These are phyloP conservation scores for Serrognathus titanus DNA, from an alignment of 2,888 invertebrate genomes.

Conservation along the genomic window DNA sequence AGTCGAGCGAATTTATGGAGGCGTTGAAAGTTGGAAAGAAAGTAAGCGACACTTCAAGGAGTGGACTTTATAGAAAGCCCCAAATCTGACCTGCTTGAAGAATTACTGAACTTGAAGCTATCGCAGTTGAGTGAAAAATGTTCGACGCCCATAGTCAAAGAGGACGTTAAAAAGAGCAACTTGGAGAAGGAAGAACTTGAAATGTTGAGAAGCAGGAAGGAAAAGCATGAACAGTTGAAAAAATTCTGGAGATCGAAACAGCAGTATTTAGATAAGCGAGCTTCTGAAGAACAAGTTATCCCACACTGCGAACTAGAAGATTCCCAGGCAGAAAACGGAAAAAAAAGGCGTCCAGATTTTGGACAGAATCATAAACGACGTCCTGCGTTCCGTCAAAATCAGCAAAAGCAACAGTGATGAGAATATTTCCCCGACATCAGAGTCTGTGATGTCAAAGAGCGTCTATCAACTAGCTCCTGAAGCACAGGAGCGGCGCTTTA, in stretches of 20 bases:
- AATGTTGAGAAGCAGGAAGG: constrained; percentile 22
- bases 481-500: neutral
- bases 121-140: constrained; percentile 15
- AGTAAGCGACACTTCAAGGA: constrained; percentile 15
- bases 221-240: constrained; percentile 26
- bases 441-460: constrained; percentile 6
- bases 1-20: constrained; percentile 13
- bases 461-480: neutral
- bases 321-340: neutral
- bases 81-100: constrained; percentile 14
- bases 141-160: constrained; percentile 4
- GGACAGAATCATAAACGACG: constrained; percentile 15
- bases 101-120: constrained; percentile 17
- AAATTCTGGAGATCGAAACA: constrained; percentile 29
- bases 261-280: constrained; percentile 28
- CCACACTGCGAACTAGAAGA: neutral
- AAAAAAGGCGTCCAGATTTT: constrained; percentile 8
- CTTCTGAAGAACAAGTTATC: constrained; percentile 22
- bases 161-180: constrained; percentile 1
- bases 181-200: constrained; percentile 16
- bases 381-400: constrained; percentile 10
- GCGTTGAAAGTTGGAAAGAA: constrained; percentile 16
- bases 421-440: neutral
- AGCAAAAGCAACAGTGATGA: constrained; percentile 7
- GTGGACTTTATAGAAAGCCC: constrained; percentile 17